These are phyloP conservation scores for Nasonia vitripennis DNA, from an alignment of 1,140 invertebrate species.

Conservation along the genomic window DNA sequence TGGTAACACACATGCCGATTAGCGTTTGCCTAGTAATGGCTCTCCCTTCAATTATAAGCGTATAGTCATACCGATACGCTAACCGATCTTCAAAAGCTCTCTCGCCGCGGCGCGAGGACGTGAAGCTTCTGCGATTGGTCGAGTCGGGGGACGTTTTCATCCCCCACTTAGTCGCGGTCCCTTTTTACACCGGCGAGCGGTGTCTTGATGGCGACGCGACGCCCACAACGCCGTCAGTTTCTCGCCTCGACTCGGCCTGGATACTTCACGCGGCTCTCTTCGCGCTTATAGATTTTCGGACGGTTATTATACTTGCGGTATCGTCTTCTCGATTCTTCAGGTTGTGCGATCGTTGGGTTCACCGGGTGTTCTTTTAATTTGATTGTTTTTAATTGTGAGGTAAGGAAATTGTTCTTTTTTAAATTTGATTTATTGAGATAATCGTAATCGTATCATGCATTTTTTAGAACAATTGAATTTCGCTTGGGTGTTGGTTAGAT, in stretches of 20 bases:
- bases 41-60: neutral
- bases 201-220: constrained; percentile 60
- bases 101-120: neutral
- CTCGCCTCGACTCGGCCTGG: constrained; percentile 57
- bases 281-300: neutral
- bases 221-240: constrained; percentile 65
- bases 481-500: no score
- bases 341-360: no score
- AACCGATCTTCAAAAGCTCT: constrained; percentile 3
- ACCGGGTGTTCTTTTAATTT: no score
- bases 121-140: neutral
- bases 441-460: no score
- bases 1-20: neutral
- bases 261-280: neutral
- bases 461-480: no score
- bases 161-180: constrained; percentile 20
- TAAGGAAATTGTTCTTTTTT: no score
- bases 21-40: neutral
- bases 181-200: constrained; percentile 7
- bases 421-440: no score
- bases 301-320: no score
- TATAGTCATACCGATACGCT: neutral
- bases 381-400: no score
- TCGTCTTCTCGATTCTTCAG: no score
- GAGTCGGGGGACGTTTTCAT: constrained; percentile 9